phyloP scores from a whole-genome alignment of 2,888 invertebrate species.

The Lasioglossum calceatum region DNA sequence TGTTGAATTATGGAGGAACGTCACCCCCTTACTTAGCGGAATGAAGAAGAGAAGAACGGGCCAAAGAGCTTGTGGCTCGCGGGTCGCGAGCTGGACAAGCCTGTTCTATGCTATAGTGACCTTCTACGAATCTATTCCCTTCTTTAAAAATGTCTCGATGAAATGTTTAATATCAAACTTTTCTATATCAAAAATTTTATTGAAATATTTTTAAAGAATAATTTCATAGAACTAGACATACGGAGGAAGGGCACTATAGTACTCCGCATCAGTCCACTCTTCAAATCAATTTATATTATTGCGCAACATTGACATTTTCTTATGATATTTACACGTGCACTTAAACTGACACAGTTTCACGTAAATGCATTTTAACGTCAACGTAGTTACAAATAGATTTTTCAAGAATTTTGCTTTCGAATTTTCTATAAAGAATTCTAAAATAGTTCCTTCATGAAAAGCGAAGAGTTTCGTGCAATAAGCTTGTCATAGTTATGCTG shows the following conservation, averaged over 20 bases:
- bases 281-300: background rate
- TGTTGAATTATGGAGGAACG: too few species aligned
- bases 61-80: too few species aligned
- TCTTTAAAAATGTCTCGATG: too few species aligned
- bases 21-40: too few species aligned
- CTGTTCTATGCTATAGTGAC: background rate
- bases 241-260: background rate
- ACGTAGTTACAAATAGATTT: background rate
- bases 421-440: background rate
- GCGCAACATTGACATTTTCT: background rate
- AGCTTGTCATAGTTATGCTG: background rate
- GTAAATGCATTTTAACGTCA: background rate
- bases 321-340: background rate
- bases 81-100: too few species aligned
- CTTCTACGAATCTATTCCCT: background rate
- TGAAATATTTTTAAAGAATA: too few species aligned
- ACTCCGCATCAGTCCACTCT: background rate
- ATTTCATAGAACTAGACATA: background rate
- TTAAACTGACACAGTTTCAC: background rate
- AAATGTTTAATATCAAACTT: too few species aligned
- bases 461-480: background rate
- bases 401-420: background rate
- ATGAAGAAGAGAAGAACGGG: too few species aligned
- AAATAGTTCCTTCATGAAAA: background rate
- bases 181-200: too few species aligned